Base-by-base conservation (phyloP, 1,140 invertebrate species). In the Atopsyche davidsoni region DNA sequence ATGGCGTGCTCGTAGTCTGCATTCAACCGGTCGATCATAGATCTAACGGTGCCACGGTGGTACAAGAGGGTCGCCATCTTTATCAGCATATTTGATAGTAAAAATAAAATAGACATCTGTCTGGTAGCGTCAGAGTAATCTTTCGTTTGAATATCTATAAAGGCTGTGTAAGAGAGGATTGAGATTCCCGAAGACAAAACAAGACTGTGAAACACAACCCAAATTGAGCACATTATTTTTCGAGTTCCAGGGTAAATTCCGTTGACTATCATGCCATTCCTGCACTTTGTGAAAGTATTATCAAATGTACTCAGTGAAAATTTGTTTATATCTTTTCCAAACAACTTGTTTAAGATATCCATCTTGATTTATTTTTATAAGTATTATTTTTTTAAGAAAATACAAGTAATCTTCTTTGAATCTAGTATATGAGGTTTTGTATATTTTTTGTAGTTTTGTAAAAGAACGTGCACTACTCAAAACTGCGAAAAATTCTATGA, bases 71-170 rank as follows among this genome's bases (percentile, higher is more conserved):
- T 28, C 3, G 23, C n/a, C 13, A 51, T 52, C 39, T 52, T 56
- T 4, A 34, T 31, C 19, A 44, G 7, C 54, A 51, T 56, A 4
- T 25, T 48, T 2, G 52, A 14, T 10, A 23, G 4, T 11, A 56
- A 34, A 17, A 36, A 51, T 4, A 56, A 11, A 14, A 56, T 44
- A 1, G 54, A 24, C 40, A 56, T n/a, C 22, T 56, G 49, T 32
- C 54, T 42, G 0, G 54, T 51, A 14, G 49, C 48, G 38, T 51
- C 46, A 1, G n/a, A 14, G 24, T 38, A 56, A 23, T 56, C 39
- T 11, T 31, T 23, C 3, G 16, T 19, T 11, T 7, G 1, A 2
- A 56, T 31, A 18, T 38, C 49, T 10, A 36, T 6, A 9, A 17
- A 28, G n/a, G 45, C 19, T 4, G 49, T 41, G 28, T 44, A 38